phyloP scores from a whole-genome alignment of 2,797 vertebrate species.

The Paramormyrops hopkinsi region DNA sequence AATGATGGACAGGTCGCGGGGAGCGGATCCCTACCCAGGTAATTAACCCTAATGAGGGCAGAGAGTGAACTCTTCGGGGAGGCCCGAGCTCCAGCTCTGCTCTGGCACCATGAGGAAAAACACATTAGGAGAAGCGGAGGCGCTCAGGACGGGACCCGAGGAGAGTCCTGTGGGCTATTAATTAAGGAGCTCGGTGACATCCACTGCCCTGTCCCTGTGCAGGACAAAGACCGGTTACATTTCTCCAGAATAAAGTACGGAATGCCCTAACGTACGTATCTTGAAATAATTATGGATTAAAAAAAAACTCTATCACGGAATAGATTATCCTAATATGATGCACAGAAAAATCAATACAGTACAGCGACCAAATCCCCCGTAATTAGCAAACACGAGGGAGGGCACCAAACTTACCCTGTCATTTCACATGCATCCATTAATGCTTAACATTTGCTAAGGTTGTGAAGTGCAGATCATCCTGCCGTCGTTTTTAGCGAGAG shows the following conservation, averaged over 20 bases:
- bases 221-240: slow-evolving; percentile 4
- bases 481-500: background rate
- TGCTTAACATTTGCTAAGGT: background rate
- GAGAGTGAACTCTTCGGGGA: slow-evolving; percentile 25
- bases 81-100: slow-evolving; percentile 2
- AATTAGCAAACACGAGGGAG: background rate
- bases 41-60: slow-evolving; percentile 33
- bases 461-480: background rate
- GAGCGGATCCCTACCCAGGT: slow-evolving; percentile 23
- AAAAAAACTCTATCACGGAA: background rate
- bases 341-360: background rate
- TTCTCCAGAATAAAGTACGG: background rate
- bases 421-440: background rate
- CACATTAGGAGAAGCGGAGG: slow-evolving; percentile 23
- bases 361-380: background rate
- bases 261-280: background rate
- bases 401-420: background rate
- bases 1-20: slow-evolving; percentile 26
- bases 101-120: slow-evolving; percentile 14
- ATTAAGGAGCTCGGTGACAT: slow-evolving; percentile 18
- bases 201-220: slow-evolving; percentile 10
- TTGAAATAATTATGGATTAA: background rate
- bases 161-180: slow-evolving; percentile 22
- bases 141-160: slow-evolving; percentile 12
- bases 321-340: background rate